Evolutionary conservation across 2,797 vertebrate genomes (phyloP).

Genomic region (Apogon talboti): DNA sequence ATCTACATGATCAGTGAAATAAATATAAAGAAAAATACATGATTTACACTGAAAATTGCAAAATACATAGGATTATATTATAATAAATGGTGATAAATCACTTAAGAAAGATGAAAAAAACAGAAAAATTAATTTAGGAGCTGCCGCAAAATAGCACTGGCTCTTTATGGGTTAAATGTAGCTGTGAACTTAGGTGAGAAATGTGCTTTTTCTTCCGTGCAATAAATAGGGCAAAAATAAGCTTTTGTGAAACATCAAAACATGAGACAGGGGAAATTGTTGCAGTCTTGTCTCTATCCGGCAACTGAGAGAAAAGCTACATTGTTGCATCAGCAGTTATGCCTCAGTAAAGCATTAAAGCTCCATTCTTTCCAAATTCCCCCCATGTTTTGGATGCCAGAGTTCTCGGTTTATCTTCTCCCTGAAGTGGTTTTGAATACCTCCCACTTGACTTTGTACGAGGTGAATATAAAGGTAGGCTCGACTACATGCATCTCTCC

Average conservation of each 20-base stretch:
- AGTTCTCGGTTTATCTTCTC: slow-evolving; percentile 44
- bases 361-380: slow-evolving; percentile 16
- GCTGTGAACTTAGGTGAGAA: not conserved
- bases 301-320: slow-evolving; percentile 2
- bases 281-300: not conserved
- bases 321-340: slow-evolving; percentile 4
- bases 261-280: not conserved
- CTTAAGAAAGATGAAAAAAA: no score
- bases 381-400: no score
- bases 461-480: slow-evolving; percentile 54
- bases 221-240: not conserved
- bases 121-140: no score
- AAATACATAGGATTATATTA: no score
- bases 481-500: slow-evolving; percentile 33
- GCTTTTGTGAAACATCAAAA: slow-evolving; percentile 5
- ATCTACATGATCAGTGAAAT: no score
- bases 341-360: slow-evolving; percentile 7
- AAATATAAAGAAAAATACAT: no score
- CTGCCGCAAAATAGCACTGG: no score
- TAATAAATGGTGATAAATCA: no score
- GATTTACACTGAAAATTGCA: no score
- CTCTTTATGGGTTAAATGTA: no score
- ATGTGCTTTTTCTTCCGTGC: not conserved
- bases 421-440: slow-evolving; percentile 52
- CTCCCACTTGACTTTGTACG: slow-evolving; percentile 50